Base-by-base conservation (phyloP, 2,113 vertebrate species). In the Thymallus thymallus region DNA sequence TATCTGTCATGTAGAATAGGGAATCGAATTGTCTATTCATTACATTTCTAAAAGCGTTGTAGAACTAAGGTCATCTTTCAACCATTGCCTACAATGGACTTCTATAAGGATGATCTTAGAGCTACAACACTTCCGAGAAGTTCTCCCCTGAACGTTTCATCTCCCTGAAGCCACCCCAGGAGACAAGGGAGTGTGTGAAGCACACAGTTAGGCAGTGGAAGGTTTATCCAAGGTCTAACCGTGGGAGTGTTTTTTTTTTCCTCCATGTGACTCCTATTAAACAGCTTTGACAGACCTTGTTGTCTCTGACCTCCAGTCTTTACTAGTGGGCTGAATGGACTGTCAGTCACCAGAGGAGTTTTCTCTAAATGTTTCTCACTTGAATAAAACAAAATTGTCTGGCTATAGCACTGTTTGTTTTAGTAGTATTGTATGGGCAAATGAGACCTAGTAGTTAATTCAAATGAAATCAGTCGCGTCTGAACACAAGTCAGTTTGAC, bases 181-280 rank as follows among this genome's bases (percentile, higher is more conserved):
- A 78, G 29, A 16, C 2, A 2, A 41, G 35, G 35, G 35, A 9
- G 35, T 6, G 7, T 75, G 74, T 77, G 30, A 65, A 72, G 68
- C 75, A 76, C 82, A 81, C 72, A 23, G 7, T 48, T n/a, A 79
- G 80, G 68, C 71, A 71, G 71, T 84, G 30, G 74, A 69, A 85
- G 79, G 87, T 80, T 55, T 7, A n/a, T 60, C 16, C 18, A 60
- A 60, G 56, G 56, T 83, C 79, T 72, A 41, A 41, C 35, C 83
- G 81, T 82, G 71, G 87, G 83, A 86, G 77, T 5, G 48, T 12
- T 41, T 41, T 9, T 84, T 41, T 82, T 86, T 86, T 78, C 73
- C 85, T 84, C 76, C 79, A 85, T 91, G 86, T 89, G 84, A 88
- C 71, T 72, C 86, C 80, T 86, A 90, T 91, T 91, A 90, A 91